Base-by-base conservation (phyloP, 2,888 invertebrate genomes). In the Apamea monoglypha region DNA sequence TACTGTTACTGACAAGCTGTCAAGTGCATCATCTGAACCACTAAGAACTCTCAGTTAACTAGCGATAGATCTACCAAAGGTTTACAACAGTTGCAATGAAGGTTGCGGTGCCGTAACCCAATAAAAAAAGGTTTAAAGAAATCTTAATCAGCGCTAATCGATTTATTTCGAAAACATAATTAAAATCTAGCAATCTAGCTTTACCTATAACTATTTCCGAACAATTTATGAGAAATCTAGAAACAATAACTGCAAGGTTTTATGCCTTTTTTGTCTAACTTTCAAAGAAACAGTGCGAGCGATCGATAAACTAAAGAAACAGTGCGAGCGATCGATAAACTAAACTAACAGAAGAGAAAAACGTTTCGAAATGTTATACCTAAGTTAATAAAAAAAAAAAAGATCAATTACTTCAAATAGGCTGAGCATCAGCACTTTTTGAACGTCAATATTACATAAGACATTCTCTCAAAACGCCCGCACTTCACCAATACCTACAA, bases 101-200 rank as follows among this genome's bases (percentile, higher is more conserved):
- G 32, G 5, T 59, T 74, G 18, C 59, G 8, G n/a, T 61, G 47
- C 21, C 1, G 16, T 61, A 74, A 47, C n/a, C 8, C 7, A 61
- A 61, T 36, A 29, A 36, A 47, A 56, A 44, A 40, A 56, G 2
- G 3, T 56, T 50, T 40, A 61, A 67, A 73, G 72, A 74, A 84
- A 85, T 69, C 82, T 84, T 78, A 73, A 85, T 85, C 66, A 78
- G 50, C 70, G 50, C 61, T 85, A 83, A 74, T 74, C 50, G 59
- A 76, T 40, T 72, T 50, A 44, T 85, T 77, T 53, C 81, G 63
- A 50, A 84, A 83, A 71, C 70, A 29, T 64, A 53, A 83, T 61
- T 71, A 56, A 61, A 25, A 81, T 81, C 56, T 44, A 84, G 70
- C 50, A 74, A 84, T 67, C 47, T 73, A 72, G 21, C 44, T 29